phyloP scores from a whole-genome alignment of 23 tunicate species.

The Oikopleura vanhoeffeni region DNA sequence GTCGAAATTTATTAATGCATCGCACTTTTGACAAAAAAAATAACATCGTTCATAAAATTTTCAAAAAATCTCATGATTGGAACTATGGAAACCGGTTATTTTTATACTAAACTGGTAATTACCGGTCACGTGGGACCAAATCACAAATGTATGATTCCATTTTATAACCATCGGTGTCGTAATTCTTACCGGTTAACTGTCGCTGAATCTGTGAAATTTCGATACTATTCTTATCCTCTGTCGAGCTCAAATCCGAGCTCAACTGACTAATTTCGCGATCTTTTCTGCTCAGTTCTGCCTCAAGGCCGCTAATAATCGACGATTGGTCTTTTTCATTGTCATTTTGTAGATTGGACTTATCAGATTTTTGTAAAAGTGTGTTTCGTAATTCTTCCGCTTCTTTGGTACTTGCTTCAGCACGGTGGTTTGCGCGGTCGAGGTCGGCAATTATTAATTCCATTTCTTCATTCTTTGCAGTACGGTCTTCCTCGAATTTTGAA shows the following conservation, averaged over 20 bases:
- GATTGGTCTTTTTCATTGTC: not conserved
- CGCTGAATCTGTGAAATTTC: not conserved
- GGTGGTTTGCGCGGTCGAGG: conserved; percentile 57
- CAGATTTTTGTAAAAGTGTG: not conserved
- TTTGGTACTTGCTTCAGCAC: conserved; percentile 26
- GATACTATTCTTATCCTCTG: not conserved
- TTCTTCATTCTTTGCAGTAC: conserved; percentile 37
- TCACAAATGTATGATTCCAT: too few relatives aligned
- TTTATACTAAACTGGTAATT: too few relatives aligned
- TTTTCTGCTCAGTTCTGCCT: conserved; percentile 54
- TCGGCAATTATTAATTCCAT: conserved; percentile 55
- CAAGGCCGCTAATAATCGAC: conserved; percentile 25
- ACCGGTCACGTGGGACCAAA: too few relatives aligned
- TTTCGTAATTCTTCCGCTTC: conserved; percentile 29
- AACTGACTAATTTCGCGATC: conserved; percentile 46
- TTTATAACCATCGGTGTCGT: too few relatives aligned
- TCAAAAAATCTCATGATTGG: too few relatives aligned
- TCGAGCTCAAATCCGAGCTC: not conserved
- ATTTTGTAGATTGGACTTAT: not conserved
- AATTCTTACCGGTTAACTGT: not conserved
- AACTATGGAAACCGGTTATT: too few relatives aligned
- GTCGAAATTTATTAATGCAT: too few relatives aligned
- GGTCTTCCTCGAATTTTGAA: not conserved
- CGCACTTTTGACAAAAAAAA: too few relatives aligned
- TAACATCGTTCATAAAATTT: too few relatives aligned